Percentiles rank a stretch among this genome's conserved stretches.
Conservation (phyloP, 2,113 vertebrate genomes). For the Hylia prasina region DNA sequence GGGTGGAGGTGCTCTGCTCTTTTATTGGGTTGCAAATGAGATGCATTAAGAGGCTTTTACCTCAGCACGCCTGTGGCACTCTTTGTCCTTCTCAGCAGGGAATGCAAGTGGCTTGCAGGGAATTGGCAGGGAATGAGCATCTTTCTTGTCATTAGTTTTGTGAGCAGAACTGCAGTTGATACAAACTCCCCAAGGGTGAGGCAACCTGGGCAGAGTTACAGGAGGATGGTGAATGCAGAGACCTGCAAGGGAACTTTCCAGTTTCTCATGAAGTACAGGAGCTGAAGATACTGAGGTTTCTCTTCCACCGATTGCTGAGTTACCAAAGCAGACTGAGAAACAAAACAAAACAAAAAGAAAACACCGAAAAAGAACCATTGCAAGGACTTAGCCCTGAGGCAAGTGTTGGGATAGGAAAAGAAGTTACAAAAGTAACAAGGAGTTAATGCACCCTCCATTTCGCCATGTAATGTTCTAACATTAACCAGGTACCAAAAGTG, state of each 20-base stretch:
- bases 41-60: not conserved
- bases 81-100: constrained; percentile 12
- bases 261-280: not conserved
- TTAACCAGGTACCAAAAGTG: constrained; percentile 32
- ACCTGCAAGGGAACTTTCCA: not conserved
- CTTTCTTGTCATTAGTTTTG: not conserved
- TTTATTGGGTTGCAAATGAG: not conserved
- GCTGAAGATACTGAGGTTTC: not conserved
- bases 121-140: not conserved
- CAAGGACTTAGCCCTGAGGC: not conserved
- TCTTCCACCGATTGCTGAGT: not conserved
- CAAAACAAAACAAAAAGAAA: not conserved
- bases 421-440: not conserved
- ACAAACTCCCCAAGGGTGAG: not conserved
- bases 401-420: not conserved
- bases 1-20: not conserved
- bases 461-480: constrained; percentile 21
- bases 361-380: too few relatives aligned
- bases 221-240: not conserved
- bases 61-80: not conserved
- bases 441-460: not conserved
- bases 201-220: not conserved
- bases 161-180: not conserved
- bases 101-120: not conserved
- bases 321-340: not conserved